Conservation (phyloP, 1,140 invertebrate species). For the Macrotrachela quadricornifera region DNA sequence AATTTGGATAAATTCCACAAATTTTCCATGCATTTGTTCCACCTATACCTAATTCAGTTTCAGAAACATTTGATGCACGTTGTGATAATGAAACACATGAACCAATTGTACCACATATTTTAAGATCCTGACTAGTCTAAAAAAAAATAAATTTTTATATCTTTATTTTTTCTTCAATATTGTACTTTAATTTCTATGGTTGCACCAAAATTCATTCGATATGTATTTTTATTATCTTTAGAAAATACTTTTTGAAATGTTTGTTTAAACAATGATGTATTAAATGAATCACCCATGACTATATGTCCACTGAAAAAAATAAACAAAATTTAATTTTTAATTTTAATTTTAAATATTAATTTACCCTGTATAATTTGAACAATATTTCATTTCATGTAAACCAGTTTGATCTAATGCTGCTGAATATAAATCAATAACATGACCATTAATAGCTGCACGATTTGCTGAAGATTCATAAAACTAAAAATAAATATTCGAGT, state of each 20-base stretch:
- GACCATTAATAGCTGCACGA: conserved; percentile 75
- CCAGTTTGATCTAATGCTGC: conserved; percentile 97
- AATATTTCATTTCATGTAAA: conserved; percentile 91
- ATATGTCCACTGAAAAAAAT: conserved; percentile 53
- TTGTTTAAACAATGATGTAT: conserved; percentile 93
- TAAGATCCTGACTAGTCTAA: conserved; percentile 38
- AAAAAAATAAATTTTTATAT: conserved; percentile 14
- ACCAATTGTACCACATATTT: conserved; percentile 76
- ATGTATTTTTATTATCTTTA: conserved; percentile 66
- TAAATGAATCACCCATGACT: conserved; percentile 98
- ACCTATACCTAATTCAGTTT: conserved; percentile 77
- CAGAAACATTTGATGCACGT: conserved; percentile 66
- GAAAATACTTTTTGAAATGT: conserved; percentile 91
- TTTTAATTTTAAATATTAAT: too few relatives aligned
- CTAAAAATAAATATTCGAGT: background rate
- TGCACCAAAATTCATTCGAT: conserved; percentile 96
- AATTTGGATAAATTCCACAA: conserved; percentile 72
- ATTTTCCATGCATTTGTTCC: conserved; percentile 96
- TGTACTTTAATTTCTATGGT: conserved; percentile 69
- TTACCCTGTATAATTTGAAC: conserved; percentile 64
- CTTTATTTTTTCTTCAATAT: background rate
- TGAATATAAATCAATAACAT: conserved; percentile 89
- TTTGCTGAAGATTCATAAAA: conserved; percentile 80
- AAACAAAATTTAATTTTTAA: too few relatives aligned
- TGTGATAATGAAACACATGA: conserved; percentile 78